These are phyloP conservation scores for Pocillopora meandrina DNA, from an alignment of 92 coral and sea anemone species.

Conservation along the genomic window DNA sequence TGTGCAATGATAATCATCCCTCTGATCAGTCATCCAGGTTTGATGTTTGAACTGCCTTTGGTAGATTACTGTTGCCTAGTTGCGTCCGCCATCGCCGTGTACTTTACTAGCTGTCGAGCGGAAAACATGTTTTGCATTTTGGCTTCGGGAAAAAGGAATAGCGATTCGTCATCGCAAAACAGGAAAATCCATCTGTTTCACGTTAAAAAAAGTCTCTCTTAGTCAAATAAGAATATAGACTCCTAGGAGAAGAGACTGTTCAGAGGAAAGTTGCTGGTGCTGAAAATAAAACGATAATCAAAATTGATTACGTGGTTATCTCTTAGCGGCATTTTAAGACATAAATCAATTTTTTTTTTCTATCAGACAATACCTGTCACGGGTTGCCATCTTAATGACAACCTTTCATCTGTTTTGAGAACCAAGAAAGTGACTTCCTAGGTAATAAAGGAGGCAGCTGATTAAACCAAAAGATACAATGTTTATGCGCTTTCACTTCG, in stretches of 20 bases:
- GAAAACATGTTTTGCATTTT: no score
- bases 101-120: no score
- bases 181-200: neutral
- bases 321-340: neutral
- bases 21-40: no score
- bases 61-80: no score
- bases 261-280: neutral
- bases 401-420: constrained; percentile 1
- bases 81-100: no score
- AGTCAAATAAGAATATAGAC: neutral
- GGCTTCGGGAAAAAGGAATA: neutral
- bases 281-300: constrained; percentile 3
- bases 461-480: neutral
- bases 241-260: neutral
- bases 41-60: no score
- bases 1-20: no score
- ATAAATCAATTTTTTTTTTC: constrained; percentile 15
- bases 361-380: constrained; percentile 22
- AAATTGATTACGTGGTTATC: neutral
- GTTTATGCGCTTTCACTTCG: neutral
- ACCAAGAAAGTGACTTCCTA: neutral
- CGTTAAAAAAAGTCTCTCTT: neutral
- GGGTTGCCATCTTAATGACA: neutral
- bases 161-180: neutral
- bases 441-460: constrained; percentile 5